Percentiles rank a stretch among this genome's conserved stretches.
phyloP scores from a whole-genome alignment of 2,113 vertebrate genomes.

The Dasyprocta punctata region DNA sequence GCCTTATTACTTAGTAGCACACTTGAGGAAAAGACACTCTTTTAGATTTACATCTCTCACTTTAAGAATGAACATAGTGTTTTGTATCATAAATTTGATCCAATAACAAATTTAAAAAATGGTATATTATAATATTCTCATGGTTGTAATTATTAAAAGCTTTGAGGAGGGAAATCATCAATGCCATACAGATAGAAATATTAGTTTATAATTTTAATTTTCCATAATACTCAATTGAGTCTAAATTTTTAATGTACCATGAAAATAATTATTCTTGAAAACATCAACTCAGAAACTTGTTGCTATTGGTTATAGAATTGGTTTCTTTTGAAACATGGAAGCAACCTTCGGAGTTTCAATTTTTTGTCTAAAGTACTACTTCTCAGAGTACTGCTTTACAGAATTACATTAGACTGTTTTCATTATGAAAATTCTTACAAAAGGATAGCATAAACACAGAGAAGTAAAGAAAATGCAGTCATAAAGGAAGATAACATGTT shows the following conservation, averaged over 20 bases:
- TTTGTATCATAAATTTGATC: not conserved
- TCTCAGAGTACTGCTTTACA: not conserved
- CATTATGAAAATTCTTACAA: not conserved
- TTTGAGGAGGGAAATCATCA: not conserved
- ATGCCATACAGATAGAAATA: not conserved
- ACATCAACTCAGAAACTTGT: not conserved
- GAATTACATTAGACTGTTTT: not conserved
- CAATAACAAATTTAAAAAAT: not conserved
- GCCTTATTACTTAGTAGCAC: not conserved
- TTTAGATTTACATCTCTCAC: not conserved
- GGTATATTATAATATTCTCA: not conserved
- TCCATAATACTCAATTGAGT: not conserved
- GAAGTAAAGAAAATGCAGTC: not conserved
- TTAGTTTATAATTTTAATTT: conserved; percentile 37
- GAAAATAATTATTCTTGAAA: not conserved
- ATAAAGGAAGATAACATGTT: not conserved
- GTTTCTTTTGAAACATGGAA: not conserved
- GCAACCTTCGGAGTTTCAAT: not conserved
- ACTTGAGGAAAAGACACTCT: not conserved
- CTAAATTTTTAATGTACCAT: conserved; percentile 29
- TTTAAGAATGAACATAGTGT: not conserved
- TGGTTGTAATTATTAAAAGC: not conserved
- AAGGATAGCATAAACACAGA: not conserved
- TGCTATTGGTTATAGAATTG: not conserved
- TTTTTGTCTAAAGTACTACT: not conserved